Evolutionary conservation across 2,888 invertebrate species (phyloP).

Genomic region (Sinelater perroti): DNA sequence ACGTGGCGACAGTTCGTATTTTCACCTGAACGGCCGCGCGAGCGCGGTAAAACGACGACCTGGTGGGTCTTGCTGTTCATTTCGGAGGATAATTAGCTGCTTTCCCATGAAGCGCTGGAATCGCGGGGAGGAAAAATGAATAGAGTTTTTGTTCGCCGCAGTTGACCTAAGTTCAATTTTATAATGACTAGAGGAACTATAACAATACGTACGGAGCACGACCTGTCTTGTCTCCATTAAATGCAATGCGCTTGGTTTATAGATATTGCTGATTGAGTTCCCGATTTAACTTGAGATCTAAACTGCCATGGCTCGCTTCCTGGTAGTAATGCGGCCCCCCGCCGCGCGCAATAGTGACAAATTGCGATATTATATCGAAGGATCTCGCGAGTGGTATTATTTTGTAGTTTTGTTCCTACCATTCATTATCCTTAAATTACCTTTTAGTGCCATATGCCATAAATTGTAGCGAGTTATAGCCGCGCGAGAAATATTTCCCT

Average conservation of each 20-base stretch:
- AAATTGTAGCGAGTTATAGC: conserved; percentile 13
- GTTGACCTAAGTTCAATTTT: conserved; percentile 57
- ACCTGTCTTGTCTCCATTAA: conserved; percentile 53
- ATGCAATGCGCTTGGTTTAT: conserved; percentile 50
- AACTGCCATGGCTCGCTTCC: conserved; percentile 43
- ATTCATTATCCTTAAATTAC: conserved; percentile 46
- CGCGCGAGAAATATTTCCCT: conserved; percentile 10
- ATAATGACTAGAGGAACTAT: conserved; percentile 55
- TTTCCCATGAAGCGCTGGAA: conserved; percentile 33
- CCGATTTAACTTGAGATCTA: conserved; percentile 48
- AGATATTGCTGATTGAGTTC: conserved; percentile 53
- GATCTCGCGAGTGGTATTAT: conserved; percentile 40
- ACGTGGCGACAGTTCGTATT: no score
- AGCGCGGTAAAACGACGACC: conserved; percentile 19
- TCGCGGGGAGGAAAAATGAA: conserved; percentile 29
- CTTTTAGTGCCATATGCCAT: conserved; percentile 36
- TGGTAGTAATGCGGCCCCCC: conserved; percentile 46
- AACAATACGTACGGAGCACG: conserved; percentile 57
- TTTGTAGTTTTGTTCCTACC: conserved; percentile 36
- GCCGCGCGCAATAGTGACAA: conserved; percentile 49
- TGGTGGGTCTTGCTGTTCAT: conserved; percentile 18
- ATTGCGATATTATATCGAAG: conserved; percentile 48
- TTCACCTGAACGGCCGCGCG: no score
- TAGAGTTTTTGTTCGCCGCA: conserved; percentile 36
- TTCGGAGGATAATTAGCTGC: conserved; percentile 28